These are phyloP conservation scores for Aplysia californica DNA, from an alignment of 1,140 invertebrate species.

Conservation along the genomic window DNA sequence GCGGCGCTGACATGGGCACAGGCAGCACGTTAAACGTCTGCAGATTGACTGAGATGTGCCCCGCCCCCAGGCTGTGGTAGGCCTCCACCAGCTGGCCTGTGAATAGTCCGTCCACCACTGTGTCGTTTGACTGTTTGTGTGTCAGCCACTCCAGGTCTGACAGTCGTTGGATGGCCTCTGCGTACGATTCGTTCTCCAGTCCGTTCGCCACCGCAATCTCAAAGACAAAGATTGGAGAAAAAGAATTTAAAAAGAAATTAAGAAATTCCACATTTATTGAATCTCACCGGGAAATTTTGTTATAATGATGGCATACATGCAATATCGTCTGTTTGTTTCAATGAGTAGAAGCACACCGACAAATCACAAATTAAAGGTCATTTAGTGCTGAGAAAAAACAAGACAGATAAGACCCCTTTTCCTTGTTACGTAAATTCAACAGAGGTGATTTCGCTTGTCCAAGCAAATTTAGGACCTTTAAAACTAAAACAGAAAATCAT, in stretches of 20 bases:
- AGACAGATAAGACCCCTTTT: too few relatives aligned
- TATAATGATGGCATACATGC: too few relatives aligned
- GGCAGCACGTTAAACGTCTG: slow-evolving; percentile 64
- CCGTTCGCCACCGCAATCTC: slow-evolving; percentile 64
- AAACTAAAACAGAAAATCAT: too few relatives aligned
- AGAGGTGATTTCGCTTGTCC: too few relatives aligned
- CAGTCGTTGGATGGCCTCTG: slow-evolving; percentile 62
- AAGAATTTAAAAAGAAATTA: neutral
- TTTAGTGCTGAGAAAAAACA: too few relatives aligned
- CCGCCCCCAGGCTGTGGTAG: slow-evolving; percentile 53
- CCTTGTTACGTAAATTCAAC: too few relatives aligned
- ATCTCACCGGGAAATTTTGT: too few relatives aligned
- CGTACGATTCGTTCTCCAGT: slow-evolving; percentile 60
- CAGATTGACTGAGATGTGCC: slow-evolving; percentile 60
- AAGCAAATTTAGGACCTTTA: too few relatives aligned
- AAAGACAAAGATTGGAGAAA: slow-evolving; percentile 20
- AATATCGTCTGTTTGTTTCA: too few relatives aligned
- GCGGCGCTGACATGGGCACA: slow-evolving; percentile 54
- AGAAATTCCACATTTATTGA: neutral
- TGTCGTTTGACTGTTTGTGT: slow-evolving; percentile 61
- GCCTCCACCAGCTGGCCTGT: slow-evolving; percentile 63
- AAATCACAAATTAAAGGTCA: too few relatives aligned
- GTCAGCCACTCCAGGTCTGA: slow-evolving; percentile 65
- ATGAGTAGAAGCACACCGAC: too few relatives aligned
- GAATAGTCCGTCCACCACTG: slow-evolving; percentile 61